phyloP scores from a whole-genome alignment of 2,113 vertebrate genomes.

The Seriola dumerili region DNA sequence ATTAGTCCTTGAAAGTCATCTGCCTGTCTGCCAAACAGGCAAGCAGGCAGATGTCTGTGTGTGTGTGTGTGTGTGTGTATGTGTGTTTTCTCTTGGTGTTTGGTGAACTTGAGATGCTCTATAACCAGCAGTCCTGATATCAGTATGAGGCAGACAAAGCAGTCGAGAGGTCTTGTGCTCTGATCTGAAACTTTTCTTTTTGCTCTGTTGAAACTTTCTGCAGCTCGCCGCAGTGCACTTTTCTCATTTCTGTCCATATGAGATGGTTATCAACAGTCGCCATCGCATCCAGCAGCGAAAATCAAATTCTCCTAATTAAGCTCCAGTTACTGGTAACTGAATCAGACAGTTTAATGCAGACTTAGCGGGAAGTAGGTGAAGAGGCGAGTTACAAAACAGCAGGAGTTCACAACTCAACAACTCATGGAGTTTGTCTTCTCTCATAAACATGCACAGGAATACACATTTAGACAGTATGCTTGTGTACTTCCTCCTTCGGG shows the following conservation, averaged over 20 bases:
- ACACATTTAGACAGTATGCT: not conserved
- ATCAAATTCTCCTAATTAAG: conserved; percentile 57
- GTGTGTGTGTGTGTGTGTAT: not conserved
- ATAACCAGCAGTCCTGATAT: conserved; percentile 2
- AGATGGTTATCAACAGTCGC: conserved; percentile 28
- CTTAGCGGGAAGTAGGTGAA: conserved; percentile 52
- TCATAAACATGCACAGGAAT: not conserved
- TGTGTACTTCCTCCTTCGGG: conserved; percentile 20
- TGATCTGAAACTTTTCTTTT: conserved; percentile 23
- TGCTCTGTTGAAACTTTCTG: conserved; percentile 11
- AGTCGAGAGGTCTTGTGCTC: not conserved
- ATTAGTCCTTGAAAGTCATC: conserved; percentile 40
- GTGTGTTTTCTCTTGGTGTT: not conserved
- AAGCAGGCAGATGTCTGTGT: no score
- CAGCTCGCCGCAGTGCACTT: not conserved
- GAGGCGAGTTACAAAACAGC: conserved; percentile 34
- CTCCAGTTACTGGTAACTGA: conserved; percentile 50
- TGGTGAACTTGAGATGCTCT: conserved; percentile 15
- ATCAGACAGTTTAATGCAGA: conserved; percentile 56
- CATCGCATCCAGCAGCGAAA: conserved; percentile 38
- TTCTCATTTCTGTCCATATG: conserved; percentile 1
- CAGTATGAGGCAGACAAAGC: not conserved
- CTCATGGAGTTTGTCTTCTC: conserved; percentile 24
- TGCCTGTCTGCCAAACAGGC: not conserved
- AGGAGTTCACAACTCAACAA: conserved; percentile 13